phyloP scores from a whole-genome alignment of 2,797 vertebrate species.

The Pampus argenteus region DNA sequence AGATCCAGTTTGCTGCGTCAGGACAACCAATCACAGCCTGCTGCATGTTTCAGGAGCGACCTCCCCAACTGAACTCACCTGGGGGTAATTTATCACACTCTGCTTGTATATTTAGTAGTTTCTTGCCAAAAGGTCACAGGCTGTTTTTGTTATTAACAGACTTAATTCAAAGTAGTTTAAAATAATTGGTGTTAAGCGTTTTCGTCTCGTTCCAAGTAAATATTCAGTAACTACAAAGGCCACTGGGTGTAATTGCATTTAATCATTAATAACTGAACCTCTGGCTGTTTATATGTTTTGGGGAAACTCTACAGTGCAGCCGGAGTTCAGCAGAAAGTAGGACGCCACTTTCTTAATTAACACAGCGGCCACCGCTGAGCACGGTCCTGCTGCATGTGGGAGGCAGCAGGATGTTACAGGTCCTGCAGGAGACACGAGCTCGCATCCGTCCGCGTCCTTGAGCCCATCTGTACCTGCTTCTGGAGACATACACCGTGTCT shows the following conservation, averaged over 20 bases:
- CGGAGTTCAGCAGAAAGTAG: conserved; percentile 39
- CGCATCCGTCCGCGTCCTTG: conserved; percentile 10
- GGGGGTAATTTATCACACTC: background rate
- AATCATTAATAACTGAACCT: conserved; percentile 32
- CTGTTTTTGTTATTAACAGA: conserved; percentile 15
- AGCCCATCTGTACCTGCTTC: background rate
- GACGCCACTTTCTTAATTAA: conserved; percentile 52
- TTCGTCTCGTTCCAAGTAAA: conserved; percentile 31
- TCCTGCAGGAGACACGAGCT: background rate
- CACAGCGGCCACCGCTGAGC: background rate
- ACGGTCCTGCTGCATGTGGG: background rate
- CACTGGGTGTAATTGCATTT: conserved; percentile 30
- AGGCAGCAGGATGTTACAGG: conserved; percentile 13
- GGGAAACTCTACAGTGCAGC: conserved; percentile 19
- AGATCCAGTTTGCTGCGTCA: conserved; percentile 5
- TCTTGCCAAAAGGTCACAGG: background rate
- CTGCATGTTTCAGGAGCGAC: background rate
- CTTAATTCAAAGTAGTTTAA: conserved; percentile 6
- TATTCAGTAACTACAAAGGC: conserved; percentile 31
- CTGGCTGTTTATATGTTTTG: conserved; percentile 54
- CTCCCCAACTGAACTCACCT: background rate
- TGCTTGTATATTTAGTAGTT: background rate
- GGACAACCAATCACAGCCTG: conserved; percentile 8
- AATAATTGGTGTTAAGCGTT: conserved; percentile 46
- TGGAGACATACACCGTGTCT: background rate